A percentile compares a stretch with the other conserved stretches of the same genome.
Evolutionary conservation across 2,888 invertebrate species (phyloP).

Genomic region (Malthinus flaveolus): DNA sequence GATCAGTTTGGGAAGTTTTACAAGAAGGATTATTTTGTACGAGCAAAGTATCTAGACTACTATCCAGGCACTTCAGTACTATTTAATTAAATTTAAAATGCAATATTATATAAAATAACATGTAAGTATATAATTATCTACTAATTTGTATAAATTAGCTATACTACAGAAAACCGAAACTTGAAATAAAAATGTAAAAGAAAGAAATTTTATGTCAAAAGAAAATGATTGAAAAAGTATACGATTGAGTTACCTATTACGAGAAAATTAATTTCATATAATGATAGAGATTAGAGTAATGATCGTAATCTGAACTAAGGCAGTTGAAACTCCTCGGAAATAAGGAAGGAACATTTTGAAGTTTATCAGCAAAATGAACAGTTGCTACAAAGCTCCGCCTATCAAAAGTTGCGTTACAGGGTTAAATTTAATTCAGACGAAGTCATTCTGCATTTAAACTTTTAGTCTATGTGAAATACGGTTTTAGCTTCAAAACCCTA

Average conservation of each 20-base stretch:
- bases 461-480: constrained; percentile 42
- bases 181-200: neutral
- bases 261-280: constrained; percentile 36
- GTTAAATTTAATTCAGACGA: constrained; percentile 42
- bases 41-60: too few species aligned
- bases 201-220: neutral
- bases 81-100: too few species aligned
- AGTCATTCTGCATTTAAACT: constrained; percentile 44
- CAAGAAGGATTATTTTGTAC: too few species aligned
- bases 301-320: constrained; percentile 40
- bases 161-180: too few species aligned
- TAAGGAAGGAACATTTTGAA: constrained; percentile 37
- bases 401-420: constrained; percentile 35
- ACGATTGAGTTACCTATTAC: constrained; percentile 26
- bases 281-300: constrained; percentile 41
- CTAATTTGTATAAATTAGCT: too few species aligned
- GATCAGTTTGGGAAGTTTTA: too few species aligned
- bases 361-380: constrained; percentile 41
- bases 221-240: constrained; percentile 7
- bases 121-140: too few species aligned
- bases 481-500: constrained; percentile 39
- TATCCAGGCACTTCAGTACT: too few species aligned
- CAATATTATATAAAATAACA: too few species aligned
- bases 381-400: constrained; percentile 36
- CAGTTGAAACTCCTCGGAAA: constrained; percentile 27